Conservation (phyloP, 2,113 vertebrate genomes). For the Mus spicilegus region DNA sequence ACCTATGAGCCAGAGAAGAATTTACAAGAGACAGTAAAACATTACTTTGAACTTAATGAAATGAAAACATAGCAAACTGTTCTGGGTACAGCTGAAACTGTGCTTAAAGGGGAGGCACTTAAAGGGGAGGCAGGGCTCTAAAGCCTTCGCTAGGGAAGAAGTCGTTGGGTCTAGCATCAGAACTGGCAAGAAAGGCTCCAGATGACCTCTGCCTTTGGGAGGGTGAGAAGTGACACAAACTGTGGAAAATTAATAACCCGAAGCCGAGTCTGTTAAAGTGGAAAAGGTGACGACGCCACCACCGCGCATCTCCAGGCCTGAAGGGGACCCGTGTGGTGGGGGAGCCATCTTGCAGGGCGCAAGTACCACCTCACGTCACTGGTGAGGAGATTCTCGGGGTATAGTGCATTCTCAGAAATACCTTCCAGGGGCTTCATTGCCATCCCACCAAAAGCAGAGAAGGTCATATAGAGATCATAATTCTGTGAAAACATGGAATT, state of each 20-base stretch:
- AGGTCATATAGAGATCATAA: neutral
- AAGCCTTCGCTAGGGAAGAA: neutral
- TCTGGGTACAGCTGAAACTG: neutral
- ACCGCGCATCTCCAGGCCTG: no score
- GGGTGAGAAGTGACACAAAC: neutral
- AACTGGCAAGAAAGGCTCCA: neutral
- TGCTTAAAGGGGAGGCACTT: neutral
- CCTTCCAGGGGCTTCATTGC: neutral
- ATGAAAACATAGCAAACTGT: neutral
- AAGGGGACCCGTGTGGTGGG: neutral
- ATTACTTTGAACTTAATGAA: constrained; percentile 20
- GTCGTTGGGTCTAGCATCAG: neutral
- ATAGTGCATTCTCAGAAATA: neutral
- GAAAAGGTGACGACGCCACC: neutral
- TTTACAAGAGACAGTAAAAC: constrained; percentile 45
- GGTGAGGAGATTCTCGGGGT: neutral
- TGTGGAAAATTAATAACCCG: neutral
- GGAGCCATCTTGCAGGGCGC: neutral
- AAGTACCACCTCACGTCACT: neutral
- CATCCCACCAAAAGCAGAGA: neutral
- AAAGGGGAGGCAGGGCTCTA: neutral
- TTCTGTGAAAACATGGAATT: neutral
- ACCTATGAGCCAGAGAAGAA: neutral
- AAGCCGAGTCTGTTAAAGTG: neutral
- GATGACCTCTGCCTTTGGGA: neutral